Percentiles rank a stretch among this genome's conserved stretches.
These are phyloP conservation scores for Tetramorium bicarinatum DNA, from an alignment of 2,888 invertebrate species.

Conservation along the genomic window DNA sequence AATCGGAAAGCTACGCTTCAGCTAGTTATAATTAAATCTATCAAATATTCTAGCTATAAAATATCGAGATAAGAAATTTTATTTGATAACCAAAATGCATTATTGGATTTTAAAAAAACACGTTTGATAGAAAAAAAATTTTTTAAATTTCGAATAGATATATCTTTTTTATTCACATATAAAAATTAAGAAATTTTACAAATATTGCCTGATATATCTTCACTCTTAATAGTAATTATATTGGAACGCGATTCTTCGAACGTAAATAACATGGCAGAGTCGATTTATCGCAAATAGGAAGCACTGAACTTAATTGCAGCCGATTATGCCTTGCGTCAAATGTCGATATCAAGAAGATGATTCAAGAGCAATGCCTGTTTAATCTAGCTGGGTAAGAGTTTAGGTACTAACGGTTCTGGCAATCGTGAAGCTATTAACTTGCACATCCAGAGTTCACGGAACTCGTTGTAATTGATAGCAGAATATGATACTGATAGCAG, in stretches of 20 bases:
- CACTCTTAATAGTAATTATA: background rate
- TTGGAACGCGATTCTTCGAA: background rate
- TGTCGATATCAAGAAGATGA: background rate
- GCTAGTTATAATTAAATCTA: background rate
- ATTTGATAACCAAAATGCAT: background rate
- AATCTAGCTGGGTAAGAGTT: background rate
- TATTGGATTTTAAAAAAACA: background rate
- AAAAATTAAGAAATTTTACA: background rate
- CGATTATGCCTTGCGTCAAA: background rate
- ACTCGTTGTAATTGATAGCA: conserved; percentile 19
- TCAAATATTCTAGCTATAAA: background rate
- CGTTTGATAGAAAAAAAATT: background rate
- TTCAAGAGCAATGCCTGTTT: conserved; percentile 13
- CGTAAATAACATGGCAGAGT: background rate
- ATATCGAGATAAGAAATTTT: background rate
- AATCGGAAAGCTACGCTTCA: background rate
- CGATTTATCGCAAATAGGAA: background rate
- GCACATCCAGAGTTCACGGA: background rate
- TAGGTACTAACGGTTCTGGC: background rate
- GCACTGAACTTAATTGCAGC: background rate
- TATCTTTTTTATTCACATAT: background rate
- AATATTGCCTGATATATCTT: background rate
- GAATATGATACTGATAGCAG: too few relatives aligned
- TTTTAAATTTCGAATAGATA: background rate
- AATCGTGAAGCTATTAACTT: conserved; percentile 10